A percentile compares a stretch with the other conserved stretches of the same genome.
Conservation (phyloP, 2,888 invertebrate genomes). For the Priocnemis perturbator region DNA sequence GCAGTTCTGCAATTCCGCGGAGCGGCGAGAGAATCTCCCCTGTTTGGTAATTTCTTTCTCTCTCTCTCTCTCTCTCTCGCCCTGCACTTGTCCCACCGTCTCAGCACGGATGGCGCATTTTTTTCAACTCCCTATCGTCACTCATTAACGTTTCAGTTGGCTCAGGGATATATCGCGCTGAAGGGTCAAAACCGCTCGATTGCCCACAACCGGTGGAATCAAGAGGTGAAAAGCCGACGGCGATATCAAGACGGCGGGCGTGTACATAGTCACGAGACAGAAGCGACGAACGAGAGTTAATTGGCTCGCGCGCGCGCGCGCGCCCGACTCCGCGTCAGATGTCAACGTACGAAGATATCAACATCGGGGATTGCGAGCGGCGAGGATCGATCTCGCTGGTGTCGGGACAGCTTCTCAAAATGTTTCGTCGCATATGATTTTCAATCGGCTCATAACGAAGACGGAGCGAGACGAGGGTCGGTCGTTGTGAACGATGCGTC, state of each 20-base stretch:
- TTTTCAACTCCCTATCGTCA: background rate
- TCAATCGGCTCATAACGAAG: background rate
- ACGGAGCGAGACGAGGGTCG: background rate
- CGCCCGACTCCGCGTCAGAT: too few species aligned
- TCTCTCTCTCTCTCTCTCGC: constrained; percentile 13
- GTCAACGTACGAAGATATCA: too few species aligned
- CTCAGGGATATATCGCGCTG: constrained; percentile 11
- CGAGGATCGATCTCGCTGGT: background rate
- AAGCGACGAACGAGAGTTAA: too few species aligned
- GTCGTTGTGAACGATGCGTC: background rate
- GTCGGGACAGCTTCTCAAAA: too few species aligned
- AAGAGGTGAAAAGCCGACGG: too few species aligned
- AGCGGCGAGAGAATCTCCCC: constrained; percentile 24
- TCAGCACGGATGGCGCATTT: background rate
- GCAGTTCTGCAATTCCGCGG: constrained; percentile 56
- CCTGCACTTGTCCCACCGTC: background rate
- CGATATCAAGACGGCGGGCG: too few species aligned
- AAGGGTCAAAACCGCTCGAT: too few species aligned
- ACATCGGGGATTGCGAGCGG: too few species aligned
- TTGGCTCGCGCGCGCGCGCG: too few species aligned
- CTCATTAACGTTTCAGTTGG: constrained; percentile 40
- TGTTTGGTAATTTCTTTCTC: constrained; percentile 25
- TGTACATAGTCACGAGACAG: too few species aligned
- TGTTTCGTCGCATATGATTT: too few species aligned
- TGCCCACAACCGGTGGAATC: too few species aligned